Conservation (phyloP, 2,113 vertebrate species). For the Chaetodon trifascialis region DNA sequence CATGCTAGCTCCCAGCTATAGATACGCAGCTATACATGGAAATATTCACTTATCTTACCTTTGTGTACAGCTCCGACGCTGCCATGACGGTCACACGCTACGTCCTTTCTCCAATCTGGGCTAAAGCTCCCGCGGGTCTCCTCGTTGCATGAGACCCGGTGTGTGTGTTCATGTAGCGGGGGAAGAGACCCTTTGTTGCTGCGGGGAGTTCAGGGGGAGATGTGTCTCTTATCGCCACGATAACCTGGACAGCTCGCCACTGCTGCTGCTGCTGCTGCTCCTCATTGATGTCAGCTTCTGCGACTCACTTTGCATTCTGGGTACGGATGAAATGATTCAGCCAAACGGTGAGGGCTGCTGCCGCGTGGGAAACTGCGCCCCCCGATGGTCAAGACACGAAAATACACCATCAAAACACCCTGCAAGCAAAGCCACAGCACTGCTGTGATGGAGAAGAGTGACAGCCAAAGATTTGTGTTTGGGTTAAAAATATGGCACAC, state of each 20-base stretch:
- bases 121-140: conserved; percentile 65
- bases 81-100: conserved; percentile 86
- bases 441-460: no score
- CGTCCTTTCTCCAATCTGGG: conserved; percentile 72
- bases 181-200: conserved; percentile 26
- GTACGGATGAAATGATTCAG: conserved; percentile 82
- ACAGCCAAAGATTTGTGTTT: no score
- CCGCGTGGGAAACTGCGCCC: conserved; percentile 38
- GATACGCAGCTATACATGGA: neutral
- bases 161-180: conserved; percentile 43
- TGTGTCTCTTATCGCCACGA: conserved; percentile 78
- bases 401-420: neutral
- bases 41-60: conserved; percentile 82
- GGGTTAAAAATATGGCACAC: no score
- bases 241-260: conserved; percentile 65
- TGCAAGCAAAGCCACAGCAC: no score
- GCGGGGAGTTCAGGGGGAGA: conserved; percentile 57
- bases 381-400: neutral
- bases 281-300: conserved; percentile 58
- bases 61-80: conserved; percentile 95
- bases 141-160: conserved; percentile 43
- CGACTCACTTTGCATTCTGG: conserved; percentile 89
- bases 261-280: conserved; percentile 16
- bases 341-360: conserved; percentile 37
- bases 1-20: neutral